A percentile compares a stretch with the other conserved stretches of the same genome.
Evolutionary conservation across 2,797 vertebrate species (phyloP).

Genomic region (Rhynchotus rufescens): DNA sequence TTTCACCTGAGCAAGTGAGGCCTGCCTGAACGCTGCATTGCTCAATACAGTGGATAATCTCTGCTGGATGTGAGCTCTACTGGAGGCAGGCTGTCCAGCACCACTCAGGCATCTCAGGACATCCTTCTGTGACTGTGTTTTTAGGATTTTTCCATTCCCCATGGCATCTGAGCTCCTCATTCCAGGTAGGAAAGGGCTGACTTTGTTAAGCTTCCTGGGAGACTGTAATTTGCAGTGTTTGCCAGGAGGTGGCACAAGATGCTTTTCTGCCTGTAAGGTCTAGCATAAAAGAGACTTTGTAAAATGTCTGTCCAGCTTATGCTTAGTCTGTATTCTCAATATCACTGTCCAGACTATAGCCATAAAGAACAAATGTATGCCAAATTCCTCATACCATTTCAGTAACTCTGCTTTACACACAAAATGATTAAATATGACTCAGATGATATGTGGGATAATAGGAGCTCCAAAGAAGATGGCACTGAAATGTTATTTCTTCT

Average conservation of each 20-base stretch:
- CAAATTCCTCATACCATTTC: neutral
- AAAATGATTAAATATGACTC: neutral
- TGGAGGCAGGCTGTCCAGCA: neutral
- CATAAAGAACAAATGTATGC: neutral
- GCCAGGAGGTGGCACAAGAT: constrained; percentile 54
- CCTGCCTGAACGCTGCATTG: accelerated
- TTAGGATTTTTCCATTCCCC: neutral
- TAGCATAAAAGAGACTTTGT: neutral
- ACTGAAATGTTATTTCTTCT: neutral
- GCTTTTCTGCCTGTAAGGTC: neutral
- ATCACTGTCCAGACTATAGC: neutral
- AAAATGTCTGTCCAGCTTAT: neutral
- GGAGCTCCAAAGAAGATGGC: neutral
- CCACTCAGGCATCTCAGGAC: neutral
- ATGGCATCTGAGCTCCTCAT: neutral
- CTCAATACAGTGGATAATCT: no score
- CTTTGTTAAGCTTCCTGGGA: accelerated
- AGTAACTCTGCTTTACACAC: neutral
- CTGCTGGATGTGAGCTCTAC: neutral
- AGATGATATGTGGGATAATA: neutral
- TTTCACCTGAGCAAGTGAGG: neutral
- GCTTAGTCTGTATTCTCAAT: accelerated
- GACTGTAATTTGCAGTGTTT: neutral
- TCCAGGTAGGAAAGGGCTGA: neutral
- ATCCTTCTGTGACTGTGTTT: neutral